phyloP scores from a whole-genome alignment of 1,140 invertebrate genomes.

The Psix sp. region DNA sequence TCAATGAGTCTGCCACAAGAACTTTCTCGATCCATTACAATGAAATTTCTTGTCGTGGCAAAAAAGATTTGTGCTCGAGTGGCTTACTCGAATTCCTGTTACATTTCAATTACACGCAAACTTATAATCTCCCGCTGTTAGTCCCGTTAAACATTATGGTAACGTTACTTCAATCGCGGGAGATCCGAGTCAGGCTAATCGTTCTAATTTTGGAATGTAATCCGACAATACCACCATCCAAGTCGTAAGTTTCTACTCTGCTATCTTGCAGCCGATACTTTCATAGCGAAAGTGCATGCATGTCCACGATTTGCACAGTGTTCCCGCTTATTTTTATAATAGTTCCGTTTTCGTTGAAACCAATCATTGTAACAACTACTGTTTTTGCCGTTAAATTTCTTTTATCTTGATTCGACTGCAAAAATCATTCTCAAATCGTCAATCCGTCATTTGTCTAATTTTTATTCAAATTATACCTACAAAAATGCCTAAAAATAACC shows the following conservation, averaged over 20 bases:
- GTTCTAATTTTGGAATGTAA: constrained; percentile 59
- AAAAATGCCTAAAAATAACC: too few species aligned
- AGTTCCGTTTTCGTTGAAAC: constrained; percentile 36
- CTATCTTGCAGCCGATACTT: constrained; percentile 41
- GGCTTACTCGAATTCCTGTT: constrained; percentile 49
- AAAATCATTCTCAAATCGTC: too few species aligned
- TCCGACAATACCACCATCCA: constrained; percentile 40
- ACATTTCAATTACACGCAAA: constrained; percentile 57
- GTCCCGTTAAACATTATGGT: constrained; percentile 47
- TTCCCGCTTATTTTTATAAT: constrained; percentile 45
- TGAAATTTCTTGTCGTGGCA: constrained; percentile 30
- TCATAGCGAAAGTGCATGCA: constrained; percentile 56
- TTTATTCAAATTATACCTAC: too few species aligned
- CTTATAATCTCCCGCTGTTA: constrained; percentile 44
- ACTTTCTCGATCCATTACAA: constrained; percentile 47
- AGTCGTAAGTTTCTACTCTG: constrained; percentile 48
- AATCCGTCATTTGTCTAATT: too few species aligned
- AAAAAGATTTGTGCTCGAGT: too few species aligned
- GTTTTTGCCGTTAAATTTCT: constrained; percentile 22
- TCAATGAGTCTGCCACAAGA: constrained; percentile 20
- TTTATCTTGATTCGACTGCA: background rate
- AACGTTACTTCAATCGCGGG: constrained; percentile 44
- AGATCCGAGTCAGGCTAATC: constrained; percentile 42
- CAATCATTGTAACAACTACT: constrained; percentile 22
- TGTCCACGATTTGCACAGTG: constrained; percentile 25